Evolutionary conservation across 2,797 vertebrate genomes (phyloP), one percentile per base, ranked within the genome.

Genomic region (Gallinago solitaria): DNA sequence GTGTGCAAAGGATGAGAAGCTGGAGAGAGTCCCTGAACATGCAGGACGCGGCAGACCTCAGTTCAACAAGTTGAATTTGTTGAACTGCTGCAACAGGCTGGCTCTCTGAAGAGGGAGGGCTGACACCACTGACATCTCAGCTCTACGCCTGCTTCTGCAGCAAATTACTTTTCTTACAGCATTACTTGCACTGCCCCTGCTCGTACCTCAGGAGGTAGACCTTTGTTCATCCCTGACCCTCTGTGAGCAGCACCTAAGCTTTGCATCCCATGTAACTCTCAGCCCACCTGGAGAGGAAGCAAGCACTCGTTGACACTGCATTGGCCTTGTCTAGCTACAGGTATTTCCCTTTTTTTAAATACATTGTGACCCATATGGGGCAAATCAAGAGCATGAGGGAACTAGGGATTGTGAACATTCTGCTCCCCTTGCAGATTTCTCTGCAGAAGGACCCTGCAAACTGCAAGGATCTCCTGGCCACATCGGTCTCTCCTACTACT

Each of bases 301-400:
- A 7, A 11, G 33, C 64, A 16, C 30, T 37, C 32, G 48, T 51
- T 75, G 33, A 78, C 25, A 30, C 17, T 43, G 18, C 3, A 8
- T 9, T 47, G 18, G 9, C 33, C 50, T 61, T 45, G 8, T 64
- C 86, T 43, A 86, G 20, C 16, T 63, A 27, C 16, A 80, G 27
- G 0, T 56, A 48, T 37, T 85, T 77, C 17, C 8, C 12, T 41
- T 8, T 20, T 30, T 54, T 53, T 30, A 11, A 28, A 50, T 24
- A 37, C 81, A 68, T 7, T 17, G 9, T 64, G 25, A 83, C 2
- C 1, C 9, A 5, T 63, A 12, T 51, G 8, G 4, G 21, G 4
- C n/a, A 64, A 68, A 64, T 23, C 2, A 3, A 53, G 59, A 68
- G 12, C 25, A 48, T 0, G 0, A 57, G 37, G 6, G 7, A 5